Percentiles rank a stretch among this genome's conserved stretches.
Evolutionary conservation across 1,140 invertebrate species (phyloP).

Genomic region (Chymomyza costata): DNA sequence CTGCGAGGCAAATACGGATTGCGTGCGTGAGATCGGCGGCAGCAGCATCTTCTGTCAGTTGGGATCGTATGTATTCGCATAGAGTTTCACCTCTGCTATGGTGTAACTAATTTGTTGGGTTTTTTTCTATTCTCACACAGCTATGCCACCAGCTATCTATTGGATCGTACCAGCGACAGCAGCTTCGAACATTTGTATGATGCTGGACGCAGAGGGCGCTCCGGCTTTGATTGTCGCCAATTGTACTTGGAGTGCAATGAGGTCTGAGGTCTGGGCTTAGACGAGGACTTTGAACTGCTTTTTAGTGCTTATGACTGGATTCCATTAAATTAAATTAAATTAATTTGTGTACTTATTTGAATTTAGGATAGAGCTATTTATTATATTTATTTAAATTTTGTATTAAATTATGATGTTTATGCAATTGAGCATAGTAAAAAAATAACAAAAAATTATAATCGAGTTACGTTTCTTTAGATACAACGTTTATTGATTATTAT

Average conservation of each 20-base stretch:
- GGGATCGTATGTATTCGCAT: constrained; percentile 87
- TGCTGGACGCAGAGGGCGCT: constrained; percentile 87
- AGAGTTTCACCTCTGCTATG: not conserved
- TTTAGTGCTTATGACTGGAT: constrained; percentile 43
- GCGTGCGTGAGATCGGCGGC: constrained; percentile 87
- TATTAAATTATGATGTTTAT: constrained; percentile 48
- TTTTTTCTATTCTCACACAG: constrained; percentile 76
- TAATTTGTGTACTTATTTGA: constrained; percentile 60
- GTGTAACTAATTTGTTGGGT: not conserved
- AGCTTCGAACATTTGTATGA: constrained; percentile 89
- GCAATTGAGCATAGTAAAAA: constrained; percentile 26
- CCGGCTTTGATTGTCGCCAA: constrained; percentile 88
- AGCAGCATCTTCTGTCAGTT: constrained; percentile 93
- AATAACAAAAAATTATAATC: constrained; percentile 11
- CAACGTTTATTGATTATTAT: constrained; percentile 19
- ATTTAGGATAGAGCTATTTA: constrained; percentile 61
- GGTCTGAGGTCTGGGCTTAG: constrained; percentile 79
- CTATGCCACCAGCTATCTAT: constrained; percentile 88
- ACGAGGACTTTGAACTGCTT: constrained; percentile 5
- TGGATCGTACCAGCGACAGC: constrained; percentile 84
- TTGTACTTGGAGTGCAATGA: constrained; percentile 91
- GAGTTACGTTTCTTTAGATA: constrained; percentile 22
- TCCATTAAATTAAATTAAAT: constrained; percentile 59
- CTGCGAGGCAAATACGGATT: constrained; percentile 92
- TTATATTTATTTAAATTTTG: constrained; percentile 64